A percentile compares a stretch with the other conserved stretches of the same genome.
Evolutionary conservation across 2,113 vertebrate genomes (phyloP).

Genomic region (Sapajus apella): DNA sequence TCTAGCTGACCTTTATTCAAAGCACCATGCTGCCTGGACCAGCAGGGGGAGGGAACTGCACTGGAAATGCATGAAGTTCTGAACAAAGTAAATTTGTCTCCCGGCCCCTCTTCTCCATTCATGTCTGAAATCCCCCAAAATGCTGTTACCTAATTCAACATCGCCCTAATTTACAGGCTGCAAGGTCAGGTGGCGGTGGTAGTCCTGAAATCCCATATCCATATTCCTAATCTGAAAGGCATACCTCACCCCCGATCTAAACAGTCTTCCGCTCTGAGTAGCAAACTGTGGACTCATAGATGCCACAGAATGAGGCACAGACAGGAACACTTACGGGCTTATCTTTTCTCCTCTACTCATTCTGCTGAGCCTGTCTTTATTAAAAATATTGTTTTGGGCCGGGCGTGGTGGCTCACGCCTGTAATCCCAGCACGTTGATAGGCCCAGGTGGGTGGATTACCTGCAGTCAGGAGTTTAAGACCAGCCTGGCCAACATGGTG

Average conservation of each 20-base stretch:
- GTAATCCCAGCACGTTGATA: no score
- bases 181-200: neutral
- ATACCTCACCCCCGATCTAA: neutral
- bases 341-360: neutral
- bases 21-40: neutral
- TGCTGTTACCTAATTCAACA: neutral
- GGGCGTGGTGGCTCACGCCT: no score
- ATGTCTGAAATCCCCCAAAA: neutral
- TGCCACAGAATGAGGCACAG: neutral
- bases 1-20: constrained; percentile 46
- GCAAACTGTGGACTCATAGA: neutral
- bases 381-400: neutral
- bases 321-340: neutral
- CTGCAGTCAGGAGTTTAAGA: no score
- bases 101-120: neutral
- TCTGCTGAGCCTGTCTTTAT: neutral
- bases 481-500: no score
- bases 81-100: neutral
- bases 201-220: neutral
- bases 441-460: no score
- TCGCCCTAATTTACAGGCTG: neutral
- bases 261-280: neutral
- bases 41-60: neutral
- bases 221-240: neutral
- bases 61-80: neutral